Evolutionary conservation across 2,113 vertebrate species (phyloP).

Genomic region (Dromiciops gliroides): DNA sequence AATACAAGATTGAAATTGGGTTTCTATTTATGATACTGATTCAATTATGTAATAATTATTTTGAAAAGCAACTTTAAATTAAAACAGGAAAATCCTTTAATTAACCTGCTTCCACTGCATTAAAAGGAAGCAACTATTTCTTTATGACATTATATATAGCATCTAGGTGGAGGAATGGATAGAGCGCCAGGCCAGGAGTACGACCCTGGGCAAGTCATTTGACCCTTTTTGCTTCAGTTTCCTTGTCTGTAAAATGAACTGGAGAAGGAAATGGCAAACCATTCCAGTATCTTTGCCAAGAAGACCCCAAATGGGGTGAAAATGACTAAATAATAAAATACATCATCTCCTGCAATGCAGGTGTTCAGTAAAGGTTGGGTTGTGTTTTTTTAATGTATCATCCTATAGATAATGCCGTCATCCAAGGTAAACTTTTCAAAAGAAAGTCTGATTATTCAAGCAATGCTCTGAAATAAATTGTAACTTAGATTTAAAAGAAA

Average conservation of each 20-base stretch:
- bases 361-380: neutral
- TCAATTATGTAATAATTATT: neutral
- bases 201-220: neutral
- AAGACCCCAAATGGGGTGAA: neutral
- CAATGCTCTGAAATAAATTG: slow-evolving; percentile 67
- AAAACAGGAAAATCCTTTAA: neutral
- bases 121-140: neutral
- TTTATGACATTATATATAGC: neutral
- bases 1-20: too few species aligned
- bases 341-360: neutral
- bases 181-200: neutral
- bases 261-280: neutral
- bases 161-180: neutral
- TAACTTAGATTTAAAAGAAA: slow-evolving; percentile 62
- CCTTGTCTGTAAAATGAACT: neutral
- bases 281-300: neutral
- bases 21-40: neutral
- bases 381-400: neutral
- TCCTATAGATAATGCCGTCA: slow-evolving; percentile 50
- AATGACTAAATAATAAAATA: neutral
- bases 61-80: slow-evolving; percentile 6
- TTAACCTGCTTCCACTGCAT: neutral
- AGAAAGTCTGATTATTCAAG: slow-evolving; percentile 52
- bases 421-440: slow-evolving; percentile 33
- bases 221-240: neutral